Percentiles rank a stretch among this genome's conserved stretches.
These are phyloP conservation scores for Poeciliopsis occidentalis DNA, from an alignment of 2,113 vertebrate genomes.

Conservation along the genomic window DNA sequence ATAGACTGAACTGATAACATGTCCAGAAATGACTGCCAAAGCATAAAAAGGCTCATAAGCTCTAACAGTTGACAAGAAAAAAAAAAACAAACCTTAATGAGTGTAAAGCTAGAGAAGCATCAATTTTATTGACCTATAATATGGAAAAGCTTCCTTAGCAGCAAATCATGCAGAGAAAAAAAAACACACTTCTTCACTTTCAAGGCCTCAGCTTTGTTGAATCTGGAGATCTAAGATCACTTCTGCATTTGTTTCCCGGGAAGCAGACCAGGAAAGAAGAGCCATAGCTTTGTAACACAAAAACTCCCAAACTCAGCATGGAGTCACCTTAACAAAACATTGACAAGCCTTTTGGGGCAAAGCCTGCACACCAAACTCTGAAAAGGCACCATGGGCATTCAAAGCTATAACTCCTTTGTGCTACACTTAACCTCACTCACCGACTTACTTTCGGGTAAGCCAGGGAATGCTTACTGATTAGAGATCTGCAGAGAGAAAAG, in stretches of 20 bases:
- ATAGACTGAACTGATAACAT: neutral
- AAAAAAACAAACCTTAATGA: neutral
- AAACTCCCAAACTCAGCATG: neutral
- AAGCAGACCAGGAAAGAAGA: neutral
- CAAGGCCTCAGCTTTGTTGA: no score
- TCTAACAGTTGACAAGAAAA: neutral
- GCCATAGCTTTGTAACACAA: neutral
- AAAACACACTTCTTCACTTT: no score
- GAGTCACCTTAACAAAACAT: neutral
- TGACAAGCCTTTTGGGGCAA: constrained; percentile 12
- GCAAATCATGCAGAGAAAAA: no score
- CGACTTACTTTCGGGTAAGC: neutral
- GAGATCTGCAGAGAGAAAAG: constrained; percentile 6
- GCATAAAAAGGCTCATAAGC: no score
- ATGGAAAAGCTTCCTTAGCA: neutral
- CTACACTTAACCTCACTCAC: constrained; percentile 2
- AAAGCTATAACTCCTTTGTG: constrained; percentile 4
- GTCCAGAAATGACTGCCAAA: neutral
- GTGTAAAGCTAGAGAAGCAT: neutral
- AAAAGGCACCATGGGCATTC: constrained; percentile 41
- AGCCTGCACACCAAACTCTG: constrained; percentile 38
- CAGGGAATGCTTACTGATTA: constrained; percentile 9
- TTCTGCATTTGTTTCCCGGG: neutral
- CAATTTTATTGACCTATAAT: neutral
- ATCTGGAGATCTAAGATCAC: neutral